Evolutionary conservation across 1,140 invertebrate genomes (phyloP).

Genomic region (Carposina sasakii): DNA sequence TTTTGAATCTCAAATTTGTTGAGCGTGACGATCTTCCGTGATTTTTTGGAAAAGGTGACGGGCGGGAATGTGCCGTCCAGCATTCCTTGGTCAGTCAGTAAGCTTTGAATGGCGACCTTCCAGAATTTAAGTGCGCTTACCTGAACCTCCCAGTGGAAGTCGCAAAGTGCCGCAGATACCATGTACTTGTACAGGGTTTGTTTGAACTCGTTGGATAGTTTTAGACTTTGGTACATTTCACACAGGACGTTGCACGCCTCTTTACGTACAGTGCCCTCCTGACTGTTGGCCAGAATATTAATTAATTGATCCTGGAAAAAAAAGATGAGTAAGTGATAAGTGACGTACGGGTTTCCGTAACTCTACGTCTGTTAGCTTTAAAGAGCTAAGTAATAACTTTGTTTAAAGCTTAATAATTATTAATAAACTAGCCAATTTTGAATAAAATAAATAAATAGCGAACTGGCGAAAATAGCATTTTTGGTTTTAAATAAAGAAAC

Average conservation of each 20-base stretch:
- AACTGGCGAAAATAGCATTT: too few relatives aligned
- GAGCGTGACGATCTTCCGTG: constrained; percentile 82
- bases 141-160: constrained; percentile 88
- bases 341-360: too few relatives aligned
- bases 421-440: too few relatives aligned
- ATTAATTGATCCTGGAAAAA: constrained; percentile 76
- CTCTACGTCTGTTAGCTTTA: too few relatives aligned
- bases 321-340: constrained; percentile 14
- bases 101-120: constrained; percentile 77
- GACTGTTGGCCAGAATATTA: constrained; percentile 76
- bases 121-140: constrained; percentile 80
- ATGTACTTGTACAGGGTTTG: constrained; percentile 73
- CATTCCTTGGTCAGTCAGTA: constrained; percentile 83
- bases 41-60: constrained; percentile 84
- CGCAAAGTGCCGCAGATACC: constrained; percentile 76
- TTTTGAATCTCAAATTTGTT: constrained; percentile 79
- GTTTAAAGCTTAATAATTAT: too few relatives aligned
- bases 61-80: constrained; percentile 83
- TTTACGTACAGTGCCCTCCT: constrained; percentile 82
- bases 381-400: too few relatives aligned
- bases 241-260: constrained; percentile 79
- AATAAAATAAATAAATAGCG: too few relatives aligned
- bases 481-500: too few relatives aligned
- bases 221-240: constrained; percentile 78
- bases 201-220: constrained; percentile 70